Percentiles rank a stretch among this genome's conserved stretches.
Evolutionary conservation across 2,797 vertebrate species (phyloP).

Genomic region (Danio tinwini): DNA sequence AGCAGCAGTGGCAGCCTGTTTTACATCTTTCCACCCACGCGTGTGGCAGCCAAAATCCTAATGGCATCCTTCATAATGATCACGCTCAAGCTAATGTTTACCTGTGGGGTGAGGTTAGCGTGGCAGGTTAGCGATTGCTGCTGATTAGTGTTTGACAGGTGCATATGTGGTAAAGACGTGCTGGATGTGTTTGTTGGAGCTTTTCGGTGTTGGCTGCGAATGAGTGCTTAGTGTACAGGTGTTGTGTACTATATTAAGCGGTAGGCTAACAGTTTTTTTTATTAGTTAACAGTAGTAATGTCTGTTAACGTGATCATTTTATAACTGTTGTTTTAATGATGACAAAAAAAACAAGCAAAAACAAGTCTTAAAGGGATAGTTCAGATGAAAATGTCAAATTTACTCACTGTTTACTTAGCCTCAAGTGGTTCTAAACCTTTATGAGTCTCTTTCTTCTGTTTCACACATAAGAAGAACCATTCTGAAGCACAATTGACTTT

Average conservation of each 20-base stretch:
- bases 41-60: conserved; percentile 44
- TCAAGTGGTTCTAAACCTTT: no score
- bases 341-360: no score
- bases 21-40: conserved; percentile 48
- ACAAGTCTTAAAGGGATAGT: no score
- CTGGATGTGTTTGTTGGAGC: conserved; percentile 17
- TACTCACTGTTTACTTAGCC: no score
- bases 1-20: conserved; percentile 66
- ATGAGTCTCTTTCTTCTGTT: no score
- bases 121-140: conserved; percentile 18
- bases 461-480: no score
- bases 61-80: conserved; percentile 29
- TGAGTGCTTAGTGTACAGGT: neutral
- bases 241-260: neutral
- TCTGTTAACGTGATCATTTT: no score
- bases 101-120: conserved; percentile 5
- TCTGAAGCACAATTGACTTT: no score
- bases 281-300: no score
- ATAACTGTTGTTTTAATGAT: no score
- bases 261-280: no score
- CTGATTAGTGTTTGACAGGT: neutral
- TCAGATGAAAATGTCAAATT: no score
- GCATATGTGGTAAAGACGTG: conserved; percentile 4
- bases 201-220: neutral
- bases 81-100: conserved; percentile 34